Percentiles rank a stretch among this genome's conserved stretches.
Evolutionary conservation across 64 coral and sea anemone species (phyloP).

Genomic region (Exaiptasia diaphana): DNA sequence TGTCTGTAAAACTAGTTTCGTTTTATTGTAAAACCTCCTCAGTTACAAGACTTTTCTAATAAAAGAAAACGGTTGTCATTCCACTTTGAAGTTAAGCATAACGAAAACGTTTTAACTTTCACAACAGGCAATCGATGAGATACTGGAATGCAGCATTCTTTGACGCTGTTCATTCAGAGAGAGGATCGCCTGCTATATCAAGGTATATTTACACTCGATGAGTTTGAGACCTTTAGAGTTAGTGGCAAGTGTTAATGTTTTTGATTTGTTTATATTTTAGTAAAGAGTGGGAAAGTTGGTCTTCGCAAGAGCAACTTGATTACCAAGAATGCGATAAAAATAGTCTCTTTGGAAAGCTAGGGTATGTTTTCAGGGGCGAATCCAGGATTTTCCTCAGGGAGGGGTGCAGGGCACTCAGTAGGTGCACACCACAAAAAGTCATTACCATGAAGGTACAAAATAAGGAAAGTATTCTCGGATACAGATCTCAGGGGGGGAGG

Average conservation of each 20-base stretch:
- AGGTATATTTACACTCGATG: not conserved
- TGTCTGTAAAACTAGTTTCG: no score
- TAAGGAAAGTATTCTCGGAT: no score
- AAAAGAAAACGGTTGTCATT: no score
- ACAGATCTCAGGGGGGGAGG: no score
- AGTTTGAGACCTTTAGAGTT: not conserved
- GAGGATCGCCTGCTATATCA: conserved; percentile 21
- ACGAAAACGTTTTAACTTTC: not conserved
- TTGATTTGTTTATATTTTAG: conserved; percentile 21
- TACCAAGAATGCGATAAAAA: conserved; percentile 90
- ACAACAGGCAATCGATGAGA: conserved; percentile 47
- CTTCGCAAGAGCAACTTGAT: conserved; percentile 59
- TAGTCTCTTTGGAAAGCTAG: conserved; percentile 84
- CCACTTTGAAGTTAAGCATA: no score
- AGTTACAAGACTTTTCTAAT: no score
- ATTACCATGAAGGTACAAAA: no score
- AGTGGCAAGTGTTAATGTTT: not conserved
- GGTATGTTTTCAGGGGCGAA: conserved; percentile 10
- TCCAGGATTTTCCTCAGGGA: no score
- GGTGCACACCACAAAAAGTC: no score
- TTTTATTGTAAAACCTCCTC: no score
- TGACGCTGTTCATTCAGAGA: conserved; percentile 37
- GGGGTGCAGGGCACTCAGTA: no score
- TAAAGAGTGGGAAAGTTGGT: conserved; percentile 79
- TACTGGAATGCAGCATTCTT: conserved; percentile 72